Base-by-base conservation (phyloP, 2,888 invertebrate genomes). In the Dione juno region DNA sequence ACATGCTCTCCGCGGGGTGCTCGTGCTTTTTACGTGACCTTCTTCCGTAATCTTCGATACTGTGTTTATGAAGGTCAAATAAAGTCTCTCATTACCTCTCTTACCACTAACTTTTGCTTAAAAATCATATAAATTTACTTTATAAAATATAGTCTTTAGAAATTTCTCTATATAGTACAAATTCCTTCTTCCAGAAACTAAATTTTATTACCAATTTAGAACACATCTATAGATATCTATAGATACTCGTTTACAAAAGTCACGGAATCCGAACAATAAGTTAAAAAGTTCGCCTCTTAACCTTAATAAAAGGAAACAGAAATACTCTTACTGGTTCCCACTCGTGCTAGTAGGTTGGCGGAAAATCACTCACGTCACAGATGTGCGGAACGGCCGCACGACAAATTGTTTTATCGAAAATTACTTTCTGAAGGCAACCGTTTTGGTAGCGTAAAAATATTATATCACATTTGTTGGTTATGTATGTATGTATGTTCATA, bases 381-480 rank as follows among this genome's bases (percentile, higher is more conserved):
- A 90, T 92, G 92, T 85, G 87, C 84, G 82, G 82, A 91, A 91
- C 87, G 87, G 84, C 84, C 83, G 77, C 80, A 79, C 84, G 90
- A 92, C 89, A 92, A 92, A 92, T 90, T 92, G 91, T 92, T 92
- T 89, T 90, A 91, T 90, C 90, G 92, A 91, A 91, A 91, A 92
- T 92, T 90, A 90, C 91, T 90, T 91, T 89, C 76, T 71, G 77
- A 72, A 74, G 68, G 74, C 72, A 67, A 67, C 54, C 53, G 58
- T 65, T 64, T 66, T 16, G 28, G 67, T 63, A 54, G 66, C 19
- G 67, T 35, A 65, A 54, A 72, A 70, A 74, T 74, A 74, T 19
- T 63, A 63, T 48, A 35, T 48, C 48, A 63, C 21, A 59, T 59
- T 59, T 41, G 19, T 41, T 19, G 41, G 35, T 9, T 58, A 45